Evolutionary conservation across 2,888 invertebrate species (phyloP).

Genomic region (Dynastes tityus): DNA sequence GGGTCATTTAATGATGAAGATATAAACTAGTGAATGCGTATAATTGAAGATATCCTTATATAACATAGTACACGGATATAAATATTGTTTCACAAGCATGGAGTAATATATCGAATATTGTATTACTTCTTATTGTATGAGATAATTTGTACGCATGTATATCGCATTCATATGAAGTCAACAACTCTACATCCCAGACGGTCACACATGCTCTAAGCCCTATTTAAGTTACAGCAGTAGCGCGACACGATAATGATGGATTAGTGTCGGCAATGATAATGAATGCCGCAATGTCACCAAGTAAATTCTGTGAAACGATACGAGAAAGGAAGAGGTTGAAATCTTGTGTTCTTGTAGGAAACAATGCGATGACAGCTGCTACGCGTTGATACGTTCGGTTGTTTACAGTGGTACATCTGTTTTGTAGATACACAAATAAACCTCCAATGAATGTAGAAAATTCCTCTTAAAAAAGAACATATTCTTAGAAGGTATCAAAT

Average conservation of each 20-base stretch:
- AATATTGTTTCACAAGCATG: too few species aligned
- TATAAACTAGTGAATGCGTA: too few species aligned
- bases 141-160: neutral
- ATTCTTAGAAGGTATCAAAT: neutral
- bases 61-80: too few species aligned
- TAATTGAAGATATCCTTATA: too few species aligned
- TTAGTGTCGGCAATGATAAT: conserved; percentile 46
- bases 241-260: conserved; percentile 46
- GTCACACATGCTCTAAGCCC: conserved; percentile 5
- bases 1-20: too few species aligned
- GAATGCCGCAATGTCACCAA: conserved; percentile 35
- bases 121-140: neutral
- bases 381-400: conserved; percentile 33
- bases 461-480: neutral
- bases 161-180: neutral
- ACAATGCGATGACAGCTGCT: conserved; percentile 46
- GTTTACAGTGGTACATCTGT: conserved; percentile 40
- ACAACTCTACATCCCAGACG: neutral
- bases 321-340: conserved; percentile 28
- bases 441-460: conserved; percentile 20
- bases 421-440: conserved; percentile 37
- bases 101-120: neutral
- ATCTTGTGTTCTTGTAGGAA: conserved; percentile 31
- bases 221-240: conserved; percentile 17
- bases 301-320: conserved; percentile 42